Evolutionary conservation across 2,113 vertebrate species (phyloP), one percentile per base, ranked within the genome.

Genomic region (Phasianus colchicus): DNA sequence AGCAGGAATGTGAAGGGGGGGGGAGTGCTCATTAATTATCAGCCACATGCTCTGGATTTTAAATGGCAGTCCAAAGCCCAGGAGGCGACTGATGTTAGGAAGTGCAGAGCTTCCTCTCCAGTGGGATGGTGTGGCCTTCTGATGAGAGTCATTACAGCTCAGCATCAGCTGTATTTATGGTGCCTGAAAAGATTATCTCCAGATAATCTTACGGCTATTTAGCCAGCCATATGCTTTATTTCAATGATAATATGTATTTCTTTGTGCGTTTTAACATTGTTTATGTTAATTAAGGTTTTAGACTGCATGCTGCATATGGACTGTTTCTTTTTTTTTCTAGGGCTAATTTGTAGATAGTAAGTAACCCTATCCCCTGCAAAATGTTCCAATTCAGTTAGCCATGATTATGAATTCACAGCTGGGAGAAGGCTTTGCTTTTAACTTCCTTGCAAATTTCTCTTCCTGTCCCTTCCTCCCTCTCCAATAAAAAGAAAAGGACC

Each of bases 181-280:
- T 92, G 95, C 81, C 91, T 96, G 92, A 60, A 93, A 78, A 95
- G 81, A 95, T 97, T 88, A 97, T 96, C 93, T 95, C 60, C 85
- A 93, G 91, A 96, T 96, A 96, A 97, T 97, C 96, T 96, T 91
- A 18, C 1, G 81, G 92, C 84, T 93, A 80, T 97, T 97, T 95
- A 95, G 89, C 48, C 63, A 82, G 88, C 96, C 96, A 96, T 96
- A 97, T 97, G 97, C 64, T 96, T 95, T 89, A 61, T 95, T 95
- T 92, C 80, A 89, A 40, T 82, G 64, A 82, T 79, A 91, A 93
- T 76, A 88, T 84, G 83, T 75, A 86, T 93, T 95, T 94, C 89
- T 92, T 85, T 83, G 32, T 94, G 91, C 0, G 2, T 75, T 73
- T 84, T 82, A 94, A 93, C 78, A 76, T 82, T 89, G 84, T 91